Conservation (phyloP, 2,113 vertebrate genomes). For the Boulengeromyrus knoepffleri region DNA sequence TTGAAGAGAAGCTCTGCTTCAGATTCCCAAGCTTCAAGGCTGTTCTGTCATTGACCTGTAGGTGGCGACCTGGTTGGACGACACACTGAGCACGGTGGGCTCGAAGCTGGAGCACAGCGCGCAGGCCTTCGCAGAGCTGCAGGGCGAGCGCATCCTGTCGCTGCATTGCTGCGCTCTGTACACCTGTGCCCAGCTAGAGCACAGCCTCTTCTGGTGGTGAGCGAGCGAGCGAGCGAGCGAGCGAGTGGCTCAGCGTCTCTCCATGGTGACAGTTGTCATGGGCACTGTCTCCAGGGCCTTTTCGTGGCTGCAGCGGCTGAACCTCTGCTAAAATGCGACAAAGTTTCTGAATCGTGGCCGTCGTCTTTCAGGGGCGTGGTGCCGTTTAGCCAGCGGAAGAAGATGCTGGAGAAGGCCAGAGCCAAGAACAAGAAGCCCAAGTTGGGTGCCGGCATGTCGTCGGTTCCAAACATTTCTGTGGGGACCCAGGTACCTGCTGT, state of each 20-base stretch:
- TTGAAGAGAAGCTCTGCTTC: background rate
- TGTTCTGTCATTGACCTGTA: conserved; percentile 32
- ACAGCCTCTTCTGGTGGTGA: conserved; percentile 96
- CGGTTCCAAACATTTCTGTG: conserved; percentile 96
- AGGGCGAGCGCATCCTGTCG: conserved; percentile 91
- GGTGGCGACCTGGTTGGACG: conserved; percentile 98
- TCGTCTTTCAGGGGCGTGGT: conserved; percentile 80
- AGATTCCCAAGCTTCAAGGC: background rate
- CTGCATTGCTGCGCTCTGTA: conserved; percentile 96
- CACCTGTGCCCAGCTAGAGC: conserved; percentile 91
- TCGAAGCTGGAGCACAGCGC: conserved; percentile 95
- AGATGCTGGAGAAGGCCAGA: conserved; percentile 98
- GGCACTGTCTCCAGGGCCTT: background rate
- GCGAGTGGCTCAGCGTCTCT: conserved; percentile 26
- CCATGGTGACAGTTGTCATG: background rate
- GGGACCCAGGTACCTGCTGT: conserved; percentile 80
- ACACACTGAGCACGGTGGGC: conserved; percentile 91
- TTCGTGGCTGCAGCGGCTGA: background rate
- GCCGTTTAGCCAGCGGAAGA: conserved; percentile 98
- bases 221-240: conserved; percentile 38
- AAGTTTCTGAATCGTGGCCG: background rate
- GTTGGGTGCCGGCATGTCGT: conserved; percentile 92
- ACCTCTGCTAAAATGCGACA: background rate
- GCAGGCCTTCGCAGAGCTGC: conserved; percentile 88
- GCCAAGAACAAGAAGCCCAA: conserved; percentile 99